These are phyloP conservation scores for Dascyllus trimaculatus DNA, from an alignment of 2,113 vertebrate species.

Conservation along the genomic window DNA sequence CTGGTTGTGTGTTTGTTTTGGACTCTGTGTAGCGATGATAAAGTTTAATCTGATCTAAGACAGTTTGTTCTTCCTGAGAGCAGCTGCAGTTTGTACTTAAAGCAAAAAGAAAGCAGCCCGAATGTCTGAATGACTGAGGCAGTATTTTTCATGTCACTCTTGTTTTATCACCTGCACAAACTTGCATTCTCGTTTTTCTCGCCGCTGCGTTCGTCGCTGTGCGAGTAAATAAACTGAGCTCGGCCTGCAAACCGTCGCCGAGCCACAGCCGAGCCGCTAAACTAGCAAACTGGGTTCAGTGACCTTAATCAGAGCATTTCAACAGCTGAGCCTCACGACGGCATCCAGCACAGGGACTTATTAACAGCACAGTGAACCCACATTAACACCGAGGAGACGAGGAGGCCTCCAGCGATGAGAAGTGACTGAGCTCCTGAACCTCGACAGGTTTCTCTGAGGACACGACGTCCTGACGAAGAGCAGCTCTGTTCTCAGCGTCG, in stretches of 20 bases:
- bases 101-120: too few relatives aligned
- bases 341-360: slow-evolving; percentile 1
- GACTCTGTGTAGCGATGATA: too few relatives aligned
- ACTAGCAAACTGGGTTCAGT: slow-evolving; percentile 24
- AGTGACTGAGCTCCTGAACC: neutral
- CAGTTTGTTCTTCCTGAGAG: too few relatives aligned
- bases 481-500: slow-evolving; percentile 2
- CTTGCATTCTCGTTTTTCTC: neutral
- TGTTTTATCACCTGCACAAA: slow-evolving; percentile 52
- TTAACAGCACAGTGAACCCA: slow-evolving; percentile 31
- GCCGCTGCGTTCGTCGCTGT: slow-evolving; percentile 21
- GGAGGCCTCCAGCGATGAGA: neutral
- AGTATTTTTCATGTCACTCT: neutral
- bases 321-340: slow-evolving; percentile 38
- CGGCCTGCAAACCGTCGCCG: slow-evolving; percentile 13
- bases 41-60: too few relatives aligned
- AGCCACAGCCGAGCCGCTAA: slow-evolving; percentile 17
- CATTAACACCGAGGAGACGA: neutral
- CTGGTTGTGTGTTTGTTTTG: too few relatives aligned
- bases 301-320: slow-evolving; percentile 39
- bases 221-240: slow-evolving; percentile 42
- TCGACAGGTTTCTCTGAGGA: neutral
- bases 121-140: too few relatives aligned
- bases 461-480: slow-evolving; percentile 10
- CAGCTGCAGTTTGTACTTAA: too few relatives aligned